Evolutionary conservation across 1,140 invertebrate species (phyloP).

Genomic region (Drosophila punjabiensis): DNA sequence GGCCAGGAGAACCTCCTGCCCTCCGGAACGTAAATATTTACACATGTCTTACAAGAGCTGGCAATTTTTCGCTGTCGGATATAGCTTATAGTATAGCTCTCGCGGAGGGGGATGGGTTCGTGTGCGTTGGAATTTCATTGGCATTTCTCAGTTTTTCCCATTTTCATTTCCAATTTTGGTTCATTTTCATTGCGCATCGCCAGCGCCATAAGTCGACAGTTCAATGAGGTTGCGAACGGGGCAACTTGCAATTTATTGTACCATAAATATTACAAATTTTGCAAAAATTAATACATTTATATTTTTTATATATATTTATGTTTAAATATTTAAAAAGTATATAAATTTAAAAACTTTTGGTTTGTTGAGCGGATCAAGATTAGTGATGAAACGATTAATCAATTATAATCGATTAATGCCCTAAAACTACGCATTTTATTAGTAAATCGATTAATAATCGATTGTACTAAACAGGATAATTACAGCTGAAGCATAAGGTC

Average conservation of each 20-base stretch:
- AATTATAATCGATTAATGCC: not conserved
- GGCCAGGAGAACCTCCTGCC: constrained; percentile 10
- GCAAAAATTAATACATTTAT: not conserved
- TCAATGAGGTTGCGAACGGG: constrained; percentile 16
- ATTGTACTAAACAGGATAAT: not conserved
- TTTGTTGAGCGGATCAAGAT: not conserved
- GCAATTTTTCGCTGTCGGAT: constrained; percentile 71
- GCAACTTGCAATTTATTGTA: not conserved
- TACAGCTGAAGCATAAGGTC: not conserved
- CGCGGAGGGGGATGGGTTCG: not conserved
- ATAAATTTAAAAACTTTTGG: not conserved
- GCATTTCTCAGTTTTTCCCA: constrained; percentile 57
- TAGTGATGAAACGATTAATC: not conserved
- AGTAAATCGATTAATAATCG: not conserved
- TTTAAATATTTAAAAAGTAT: not conserved
- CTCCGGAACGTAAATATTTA: constrained; percentile 75
- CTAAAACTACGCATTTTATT: not conserved
- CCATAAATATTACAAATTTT: not conserved
- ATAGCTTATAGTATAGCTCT: not conserved
- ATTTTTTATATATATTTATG: not conserved
- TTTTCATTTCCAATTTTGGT: constrained; percentile 57
- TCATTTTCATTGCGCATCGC: constrained; percentile 37
- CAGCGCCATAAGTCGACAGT: constrained; percentile 13
- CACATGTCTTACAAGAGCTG: constrained; percentile 79
- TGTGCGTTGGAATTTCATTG: constrained; percentile 74